Percentiles rank a stretch among this genome's conserved stretches.
Evolutionary conservation across 2,888 invertebrate species (phyloP).

Genomic region (Xestia c-nigrum): DNA sequence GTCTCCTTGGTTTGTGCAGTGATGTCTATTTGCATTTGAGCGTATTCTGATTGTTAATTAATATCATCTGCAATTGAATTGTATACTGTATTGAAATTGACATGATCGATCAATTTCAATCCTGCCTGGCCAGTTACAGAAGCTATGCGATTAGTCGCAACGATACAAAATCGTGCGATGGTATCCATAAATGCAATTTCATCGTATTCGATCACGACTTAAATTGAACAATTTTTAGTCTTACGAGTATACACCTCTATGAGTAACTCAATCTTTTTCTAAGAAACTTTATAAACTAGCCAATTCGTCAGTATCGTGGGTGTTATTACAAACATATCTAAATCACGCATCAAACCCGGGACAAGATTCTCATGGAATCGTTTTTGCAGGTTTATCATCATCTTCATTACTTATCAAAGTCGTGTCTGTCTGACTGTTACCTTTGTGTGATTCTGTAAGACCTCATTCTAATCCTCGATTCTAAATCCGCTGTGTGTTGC

Average conservation of each 20-base stretch:
- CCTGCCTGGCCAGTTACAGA: not conserved
- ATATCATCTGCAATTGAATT: conserved; percentile 1
- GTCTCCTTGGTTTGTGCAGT: not conserved
- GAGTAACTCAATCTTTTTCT: not conserved
- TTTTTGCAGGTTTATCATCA: not conserved
- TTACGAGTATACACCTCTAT: not conserved
- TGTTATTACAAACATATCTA: not conserved
- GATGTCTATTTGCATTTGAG: not conserved
- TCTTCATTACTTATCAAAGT: too few species aligned
- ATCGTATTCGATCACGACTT: conserved; percentile 26
- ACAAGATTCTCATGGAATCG: not conserved
- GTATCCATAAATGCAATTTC: not conserved
- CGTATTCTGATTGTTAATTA: not conserved
- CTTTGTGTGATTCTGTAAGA: not conserved
- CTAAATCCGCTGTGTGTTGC: too few species aligned
- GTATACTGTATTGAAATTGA: conserved; percentile 5
- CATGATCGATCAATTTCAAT: conserved; percentile 6
- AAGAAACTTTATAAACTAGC: not conserved
- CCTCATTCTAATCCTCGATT: too few species aligned
- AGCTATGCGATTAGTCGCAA: conserved; percentile 9
- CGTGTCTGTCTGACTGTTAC: not conserved
- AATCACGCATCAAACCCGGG: not conserved
- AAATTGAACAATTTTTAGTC: conserved; percentile 1
- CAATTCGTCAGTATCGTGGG: not conserved
- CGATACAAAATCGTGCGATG: conserved; percentile 26